phyloP scores from a whole-genome alignment of 2,888 invertebrate species.

The Volucella inflata region DNA sequence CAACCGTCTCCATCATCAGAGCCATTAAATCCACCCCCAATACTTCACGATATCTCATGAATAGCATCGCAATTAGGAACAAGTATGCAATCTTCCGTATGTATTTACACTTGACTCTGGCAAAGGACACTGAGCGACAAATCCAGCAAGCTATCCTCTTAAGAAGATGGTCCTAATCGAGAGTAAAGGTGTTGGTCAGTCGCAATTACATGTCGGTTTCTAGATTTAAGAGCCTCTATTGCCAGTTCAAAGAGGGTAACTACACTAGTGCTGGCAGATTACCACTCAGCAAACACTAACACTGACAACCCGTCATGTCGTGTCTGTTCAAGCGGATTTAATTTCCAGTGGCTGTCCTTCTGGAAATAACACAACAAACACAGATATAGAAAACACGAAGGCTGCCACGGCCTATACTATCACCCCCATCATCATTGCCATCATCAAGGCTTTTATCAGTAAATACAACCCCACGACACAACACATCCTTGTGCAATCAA shows the following conservation, averaged over 20 bases:
- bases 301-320: conserved; percentile 27
- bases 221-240: conserved; percentile 36
- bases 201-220: conserved; percentile 39
- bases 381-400: conserved; percentile 24
- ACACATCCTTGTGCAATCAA: conserved; percentile 51
- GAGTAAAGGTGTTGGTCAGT: conserved; percentile 42
- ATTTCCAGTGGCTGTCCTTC: conserved; percentile 43
- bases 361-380: conserved; percentile 53
- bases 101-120: neutral
- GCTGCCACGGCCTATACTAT: neutral
- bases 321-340: conserved; percentile 32
- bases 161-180: neutral
- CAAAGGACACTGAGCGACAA: conserved; percentile 31
- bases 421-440: conserved; percentile 1
- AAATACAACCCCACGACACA: conserved; percentile 45
- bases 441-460: conserved; percentile 37
- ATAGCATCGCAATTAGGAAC: conserved; percentile 26
- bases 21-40: neutral
- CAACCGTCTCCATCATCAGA: neutral
- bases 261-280: conserved; percentile 9
- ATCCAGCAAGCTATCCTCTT: neutral
- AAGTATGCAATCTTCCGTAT: conserved; percentile 14
- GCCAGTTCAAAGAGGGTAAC: conserved; percentile 1
- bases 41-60: neutral
- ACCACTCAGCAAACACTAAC: conserved; percentile 43